Evolutionary conservation across 2,797 vertebrate genomes (phyloP).

Genomic region (Pipistrellus kuhlii): DNA sequence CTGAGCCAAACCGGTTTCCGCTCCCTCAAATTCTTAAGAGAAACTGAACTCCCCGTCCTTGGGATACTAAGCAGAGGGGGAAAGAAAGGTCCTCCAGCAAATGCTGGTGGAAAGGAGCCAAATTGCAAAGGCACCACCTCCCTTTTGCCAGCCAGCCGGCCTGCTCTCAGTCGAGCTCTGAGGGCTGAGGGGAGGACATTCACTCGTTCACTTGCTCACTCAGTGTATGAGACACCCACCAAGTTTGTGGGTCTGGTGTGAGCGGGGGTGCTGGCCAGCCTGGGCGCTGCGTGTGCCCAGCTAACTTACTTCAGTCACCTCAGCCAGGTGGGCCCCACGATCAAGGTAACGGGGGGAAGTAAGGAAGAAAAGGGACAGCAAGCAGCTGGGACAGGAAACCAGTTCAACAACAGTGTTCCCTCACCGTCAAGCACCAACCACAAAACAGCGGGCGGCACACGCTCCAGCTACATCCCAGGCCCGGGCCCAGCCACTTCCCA

Average conservation of each 20-base stretch:
- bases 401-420: neutral
- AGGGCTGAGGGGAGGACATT: neutral
- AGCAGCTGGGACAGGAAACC: neutral
- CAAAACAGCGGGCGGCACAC: fast-evolving
- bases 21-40: neutral
- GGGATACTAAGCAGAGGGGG: neutral
- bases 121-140: neutral
- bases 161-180: neutral
- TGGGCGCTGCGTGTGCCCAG: fast-evolving
- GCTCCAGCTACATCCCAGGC: neutral
- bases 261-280: neutral
- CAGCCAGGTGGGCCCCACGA: neutral
- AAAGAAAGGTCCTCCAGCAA: neutral
- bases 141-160: neutral
- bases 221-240: neutral
- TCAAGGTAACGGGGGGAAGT: neutral
- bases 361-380: neutral
- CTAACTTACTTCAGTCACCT: neutral
- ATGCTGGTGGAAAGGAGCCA: neutral
- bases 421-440: neutral
- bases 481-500: fast-evolving
- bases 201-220: neutral
- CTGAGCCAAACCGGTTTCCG: no score
- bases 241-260: neutral
- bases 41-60: neutral